Conservation (phyloP, 2,113 vertebrate genomes). For the Burhinus bistriatus region DNA sequence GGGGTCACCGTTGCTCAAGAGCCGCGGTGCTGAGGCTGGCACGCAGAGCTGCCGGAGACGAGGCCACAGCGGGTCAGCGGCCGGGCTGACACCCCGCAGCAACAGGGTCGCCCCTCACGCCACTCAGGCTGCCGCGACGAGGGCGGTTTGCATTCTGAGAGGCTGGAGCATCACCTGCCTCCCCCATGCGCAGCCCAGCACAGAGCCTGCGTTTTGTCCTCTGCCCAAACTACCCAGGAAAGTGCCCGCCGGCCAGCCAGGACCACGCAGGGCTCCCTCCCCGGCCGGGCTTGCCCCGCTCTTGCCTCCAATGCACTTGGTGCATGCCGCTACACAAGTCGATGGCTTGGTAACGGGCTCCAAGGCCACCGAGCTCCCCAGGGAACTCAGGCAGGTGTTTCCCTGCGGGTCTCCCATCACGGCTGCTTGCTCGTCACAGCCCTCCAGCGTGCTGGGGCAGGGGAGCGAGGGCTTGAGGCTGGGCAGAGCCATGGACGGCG, state of each 20-base stretch:
- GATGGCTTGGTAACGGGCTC: rapidly evolving
- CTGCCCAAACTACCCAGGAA: neutral
- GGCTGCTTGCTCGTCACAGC: neutral
- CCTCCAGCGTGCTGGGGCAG: neutral
- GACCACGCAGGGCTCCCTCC: neutral
- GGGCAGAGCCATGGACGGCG: neutral
- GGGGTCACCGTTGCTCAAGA: neutral
- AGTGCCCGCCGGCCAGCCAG: rapidly evolving
- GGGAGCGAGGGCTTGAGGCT: neutral
- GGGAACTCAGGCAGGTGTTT: neutral
- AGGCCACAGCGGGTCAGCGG: neutral
- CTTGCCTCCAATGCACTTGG: rapidly evolving
- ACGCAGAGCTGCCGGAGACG: neutral
- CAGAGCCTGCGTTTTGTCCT: neutral
- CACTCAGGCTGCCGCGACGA: neutral
- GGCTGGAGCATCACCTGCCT: neutral
- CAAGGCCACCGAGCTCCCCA: neutral
- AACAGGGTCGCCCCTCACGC: neutral
- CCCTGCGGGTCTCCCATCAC: neutral
- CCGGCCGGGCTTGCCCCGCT: rapidly evolving
- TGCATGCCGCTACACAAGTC: rapidly evolving
- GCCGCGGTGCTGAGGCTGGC: rapidly evolving
- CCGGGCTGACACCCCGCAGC: neutral
- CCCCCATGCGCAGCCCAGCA: too few species aligned
- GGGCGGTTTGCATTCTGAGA: neutral